Conservation (phyloP, 2,888 invertebrate species). For the Sphecodes monilicornis region DNA sequence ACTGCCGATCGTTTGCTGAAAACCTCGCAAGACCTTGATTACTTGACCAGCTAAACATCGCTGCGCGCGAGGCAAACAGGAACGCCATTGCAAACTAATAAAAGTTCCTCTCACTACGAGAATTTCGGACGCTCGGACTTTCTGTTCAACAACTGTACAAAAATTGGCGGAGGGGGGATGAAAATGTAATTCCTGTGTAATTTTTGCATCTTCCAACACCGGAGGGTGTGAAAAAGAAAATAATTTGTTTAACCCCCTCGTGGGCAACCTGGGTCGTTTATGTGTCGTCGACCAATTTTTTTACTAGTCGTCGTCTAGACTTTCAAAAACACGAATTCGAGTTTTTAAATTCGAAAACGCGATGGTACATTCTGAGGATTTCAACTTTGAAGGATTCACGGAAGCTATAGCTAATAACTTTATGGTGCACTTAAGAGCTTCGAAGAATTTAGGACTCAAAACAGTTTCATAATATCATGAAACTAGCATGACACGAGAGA, state of each 20-base stretch:
- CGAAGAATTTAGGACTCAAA: not conserved
- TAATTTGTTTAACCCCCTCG: too few species aligned
- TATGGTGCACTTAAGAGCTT: not conserved
- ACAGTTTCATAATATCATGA: not conserved
- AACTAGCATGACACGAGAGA: not conserved
- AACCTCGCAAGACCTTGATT: slow-evolving; percentile 35
- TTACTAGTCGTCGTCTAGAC: too few species aligned
- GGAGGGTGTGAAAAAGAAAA: not conserved
- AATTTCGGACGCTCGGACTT: not conserved
- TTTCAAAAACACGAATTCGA: too few species aligned
- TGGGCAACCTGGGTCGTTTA: too few species aligned
- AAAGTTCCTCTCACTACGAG: not conserved
- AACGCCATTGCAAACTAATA: not conserved
- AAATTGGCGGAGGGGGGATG: not conserved
- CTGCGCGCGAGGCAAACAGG: not conserved
- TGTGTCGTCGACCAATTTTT: too few species aligned
- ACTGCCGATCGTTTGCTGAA: not conserved
- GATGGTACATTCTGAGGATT: not conserved
- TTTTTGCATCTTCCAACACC: too few species aligned
- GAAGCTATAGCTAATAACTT: not conserved
- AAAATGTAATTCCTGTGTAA: too few species aligned
- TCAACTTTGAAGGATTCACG: not conserved
- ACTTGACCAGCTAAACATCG: slow-evolving; percentile 30
- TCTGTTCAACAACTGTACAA: not conserved
- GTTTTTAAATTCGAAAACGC: not conserved